Conservation (phyloP, 2,888 invertebrate genomes). For the Coronaproctus castanopsis region DNA sequence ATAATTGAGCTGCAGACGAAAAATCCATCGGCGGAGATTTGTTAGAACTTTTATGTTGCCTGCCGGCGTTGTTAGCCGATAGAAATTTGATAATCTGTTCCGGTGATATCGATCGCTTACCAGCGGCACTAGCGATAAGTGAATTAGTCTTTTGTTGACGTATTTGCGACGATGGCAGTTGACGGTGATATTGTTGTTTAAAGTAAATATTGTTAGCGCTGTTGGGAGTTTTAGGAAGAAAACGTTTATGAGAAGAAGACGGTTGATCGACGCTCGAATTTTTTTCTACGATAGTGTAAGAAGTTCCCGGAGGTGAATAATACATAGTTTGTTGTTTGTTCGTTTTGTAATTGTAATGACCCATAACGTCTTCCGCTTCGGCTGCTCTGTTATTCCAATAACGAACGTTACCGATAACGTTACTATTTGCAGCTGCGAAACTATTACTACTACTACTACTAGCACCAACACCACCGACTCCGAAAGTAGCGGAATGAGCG, state of each 20-base stretch:
- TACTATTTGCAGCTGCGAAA: conserved; percentile 36
- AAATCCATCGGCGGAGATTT: conserved; percentile 6
- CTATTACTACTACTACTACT: not conserved
- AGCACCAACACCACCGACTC: conserved; percentile 19
- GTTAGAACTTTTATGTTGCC: conserved; percentile 8
- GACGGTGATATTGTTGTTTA: conserved; percentile 5
- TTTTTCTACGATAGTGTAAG: conserved; percentile 69
- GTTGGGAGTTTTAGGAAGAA: conserved; percentile 27
- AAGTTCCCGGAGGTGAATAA: conserved; percentile 73
- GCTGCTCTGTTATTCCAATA: conserved; percentile 23
- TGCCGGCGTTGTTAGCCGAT: conserved; percentile 24
- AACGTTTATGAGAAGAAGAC: conserved; percentile 39
- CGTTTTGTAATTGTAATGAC: conserved; percentile 25
- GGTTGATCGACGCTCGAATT: conserved; percentile 38
- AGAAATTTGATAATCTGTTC: conserved; percentile 40
- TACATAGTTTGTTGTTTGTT: conserved; percentile 27
- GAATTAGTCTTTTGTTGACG: conserved; percentile 8
- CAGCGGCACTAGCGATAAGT: conserved; percentile 13
- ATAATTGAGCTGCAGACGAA: conserved; percentile 25
- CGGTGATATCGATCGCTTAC: conserved; percentile 58
- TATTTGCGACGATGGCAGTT: conserved; percentile 11
- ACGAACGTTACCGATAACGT: conserved; percentile 13
- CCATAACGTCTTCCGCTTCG: conserved; percentile 28
- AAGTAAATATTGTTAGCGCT: conserved; percentile 16
- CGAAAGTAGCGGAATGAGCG: conserved; percentile 13